Evolutionary conservation across 92 coral and sea anemone species (phyloP).

Genomic region (Porites divaricata): DNA sequence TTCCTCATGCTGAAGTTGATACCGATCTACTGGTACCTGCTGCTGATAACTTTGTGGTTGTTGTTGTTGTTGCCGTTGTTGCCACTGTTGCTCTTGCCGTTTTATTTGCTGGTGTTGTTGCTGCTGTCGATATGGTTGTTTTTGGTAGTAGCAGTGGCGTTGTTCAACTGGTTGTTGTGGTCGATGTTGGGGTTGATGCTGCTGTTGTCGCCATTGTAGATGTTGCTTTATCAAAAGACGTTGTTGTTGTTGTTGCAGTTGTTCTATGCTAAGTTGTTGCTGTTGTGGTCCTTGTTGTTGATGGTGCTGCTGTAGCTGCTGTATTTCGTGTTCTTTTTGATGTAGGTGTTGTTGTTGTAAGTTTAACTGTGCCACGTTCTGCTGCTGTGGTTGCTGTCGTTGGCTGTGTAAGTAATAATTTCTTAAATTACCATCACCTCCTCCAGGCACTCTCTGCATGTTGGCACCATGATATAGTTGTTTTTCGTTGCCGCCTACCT

Average conservation of each 20-base stretch:
- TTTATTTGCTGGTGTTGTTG: constrained; percentile 2
- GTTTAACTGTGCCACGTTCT: background rate
- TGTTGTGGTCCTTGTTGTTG: background rate
- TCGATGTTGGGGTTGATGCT: background rate
- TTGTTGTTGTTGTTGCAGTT: background rate
- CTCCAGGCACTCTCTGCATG: background rate
- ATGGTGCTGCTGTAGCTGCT: background rate
- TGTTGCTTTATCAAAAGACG: background rate
- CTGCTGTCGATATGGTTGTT: background rate
- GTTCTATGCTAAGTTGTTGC: background rate
- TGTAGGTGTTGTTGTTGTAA: background rate
- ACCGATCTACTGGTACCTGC: background rate
- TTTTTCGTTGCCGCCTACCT: background rate
- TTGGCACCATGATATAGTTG: background rate
- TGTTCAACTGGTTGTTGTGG: background rate
- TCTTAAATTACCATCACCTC: background rate
- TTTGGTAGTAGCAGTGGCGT: background rate
- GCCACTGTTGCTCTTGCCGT: background rate
- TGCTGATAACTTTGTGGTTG: background rate
- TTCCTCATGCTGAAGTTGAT: background rate
- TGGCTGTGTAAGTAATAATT: background rate
- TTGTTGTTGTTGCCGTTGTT: constrained; percentile 3
- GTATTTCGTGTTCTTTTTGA: background rate
- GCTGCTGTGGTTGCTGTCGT: background rate
- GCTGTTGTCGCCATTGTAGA: constrained; percentile 12